These are phyloP conservation scores for Acanthis flammea DNA, from an alignment of 2,797 vertebrate species.

Conservation along the genomic window DNA sequence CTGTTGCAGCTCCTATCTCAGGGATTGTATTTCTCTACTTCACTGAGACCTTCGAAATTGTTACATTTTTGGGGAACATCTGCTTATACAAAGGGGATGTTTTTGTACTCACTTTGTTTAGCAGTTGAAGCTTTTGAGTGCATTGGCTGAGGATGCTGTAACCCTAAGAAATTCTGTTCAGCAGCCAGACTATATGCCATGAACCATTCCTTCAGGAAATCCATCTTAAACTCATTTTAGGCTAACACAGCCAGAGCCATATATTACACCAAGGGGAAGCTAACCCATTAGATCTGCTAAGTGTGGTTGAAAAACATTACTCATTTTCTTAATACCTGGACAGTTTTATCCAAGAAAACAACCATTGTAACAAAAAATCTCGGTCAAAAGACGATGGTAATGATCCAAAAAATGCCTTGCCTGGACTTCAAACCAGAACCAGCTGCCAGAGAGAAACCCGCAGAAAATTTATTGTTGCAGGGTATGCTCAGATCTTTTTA, in stretches of 20 bases:
- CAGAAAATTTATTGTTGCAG: not conserved
- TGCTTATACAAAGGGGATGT: not conserved
- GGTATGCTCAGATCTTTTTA: not conserved
- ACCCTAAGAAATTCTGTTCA: not conserved
- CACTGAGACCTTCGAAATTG: not conserved
- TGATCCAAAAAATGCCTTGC: not conserved
- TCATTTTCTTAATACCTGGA: not conserved
- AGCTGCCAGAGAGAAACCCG: not conserved
- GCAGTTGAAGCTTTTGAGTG: not conserved
- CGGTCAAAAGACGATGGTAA: not conserved
- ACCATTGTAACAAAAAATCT: not conserved
- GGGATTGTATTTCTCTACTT: not conserved
- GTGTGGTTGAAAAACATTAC: slow-evolving; percentile 34
- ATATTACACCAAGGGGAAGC: not conserved
- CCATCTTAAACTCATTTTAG: slow-evolving; percentile 50
- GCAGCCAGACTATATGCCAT: not conserved
- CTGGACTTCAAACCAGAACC: not conserved
- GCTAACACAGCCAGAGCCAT: not conserved
- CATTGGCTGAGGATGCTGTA: not conserved
- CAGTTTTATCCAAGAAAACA: slow-evolving; percentile 24
- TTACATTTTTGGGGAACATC: not conserved
- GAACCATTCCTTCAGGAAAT: not conserved
- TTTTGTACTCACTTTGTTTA: not conserved
- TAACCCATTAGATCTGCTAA: slow-evolving; percentile 25
- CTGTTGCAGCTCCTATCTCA: not conserved